phyloP scores from a whole-genome alignment of 2,113 vertebrate species.

The Haliaeetus leucogaster region DNA sequence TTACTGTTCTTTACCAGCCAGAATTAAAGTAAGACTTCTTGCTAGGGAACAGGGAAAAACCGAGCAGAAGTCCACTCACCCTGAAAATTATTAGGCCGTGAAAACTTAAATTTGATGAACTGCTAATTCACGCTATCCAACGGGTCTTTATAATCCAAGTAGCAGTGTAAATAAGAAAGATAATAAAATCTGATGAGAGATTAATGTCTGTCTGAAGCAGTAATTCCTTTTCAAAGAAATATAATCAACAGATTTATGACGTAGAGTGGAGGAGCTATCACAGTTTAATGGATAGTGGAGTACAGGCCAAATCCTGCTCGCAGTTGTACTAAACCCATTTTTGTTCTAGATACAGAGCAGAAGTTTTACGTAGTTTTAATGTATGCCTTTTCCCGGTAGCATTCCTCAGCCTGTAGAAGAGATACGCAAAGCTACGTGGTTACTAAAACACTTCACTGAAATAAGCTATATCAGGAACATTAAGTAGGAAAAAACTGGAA shows the following conservation, averaged over 20 bases:
- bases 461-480: neutral
- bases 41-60: neutral
- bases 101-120: conserved; percentile 24
- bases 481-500: neutral
- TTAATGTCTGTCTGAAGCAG: neutral
- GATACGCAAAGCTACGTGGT: fast-evolving
- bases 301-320: neutral
- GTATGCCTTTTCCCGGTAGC: neutral
- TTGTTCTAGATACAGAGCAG: neutral
- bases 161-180: conserved; percentile 34
- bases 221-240: conserved; percentile 31
- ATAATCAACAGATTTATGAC: conserved; percentile 4
- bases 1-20: neutral
- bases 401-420: neutral
- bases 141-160: conserved; percentile 21
- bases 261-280: neutral
- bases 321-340: neutral
- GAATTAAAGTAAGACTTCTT: neutral
- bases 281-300: neutral
- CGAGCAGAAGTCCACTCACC: neutral
- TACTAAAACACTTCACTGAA: neutral
- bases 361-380: neutral
- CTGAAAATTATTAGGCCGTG: neutral
- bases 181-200: conserved; percentile 42
- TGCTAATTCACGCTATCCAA: neutral